A percentile compares a stretch with the other conserved stretches of the same genome.
phyloP scores from a whole-genome alignment of 2,797 vertebrate species.

The Poecile montanus region DNA sequence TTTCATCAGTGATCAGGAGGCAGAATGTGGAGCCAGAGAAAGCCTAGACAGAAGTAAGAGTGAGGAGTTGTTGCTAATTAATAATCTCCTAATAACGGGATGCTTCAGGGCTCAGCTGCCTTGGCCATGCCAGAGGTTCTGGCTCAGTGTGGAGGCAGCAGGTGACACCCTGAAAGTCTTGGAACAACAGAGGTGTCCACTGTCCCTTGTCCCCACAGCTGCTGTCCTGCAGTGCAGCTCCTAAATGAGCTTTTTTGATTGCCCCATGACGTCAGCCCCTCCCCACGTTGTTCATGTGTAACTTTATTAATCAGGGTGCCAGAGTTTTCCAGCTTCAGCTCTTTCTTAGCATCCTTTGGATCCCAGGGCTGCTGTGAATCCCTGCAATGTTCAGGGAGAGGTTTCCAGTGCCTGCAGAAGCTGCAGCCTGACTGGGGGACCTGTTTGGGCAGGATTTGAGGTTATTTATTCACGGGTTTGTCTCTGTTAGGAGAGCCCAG shows the following conservation, averaged over 20 bases:
- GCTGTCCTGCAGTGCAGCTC: not conserved
- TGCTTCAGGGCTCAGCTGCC: not conserved
- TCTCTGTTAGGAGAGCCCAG: not conserved
- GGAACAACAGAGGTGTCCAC: not conserved
- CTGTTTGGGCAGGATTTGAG: not conserved
- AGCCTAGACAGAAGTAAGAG: not conserved
- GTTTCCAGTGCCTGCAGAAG: not conserved
- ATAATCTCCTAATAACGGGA: not conserved
- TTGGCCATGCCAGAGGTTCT: not conserved
- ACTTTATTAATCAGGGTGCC: not conserved
- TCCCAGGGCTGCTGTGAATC: not conserved
- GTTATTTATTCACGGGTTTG: not conserved
- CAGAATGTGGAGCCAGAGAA: not conserved
- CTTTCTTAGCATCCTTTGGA: not conserved
- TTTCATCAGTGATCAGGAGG: not conserved
- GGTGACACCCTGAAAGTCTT: not conserved
- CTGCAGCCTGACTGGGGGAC: not conserved
- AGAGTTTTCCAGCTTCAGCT: not conserved
- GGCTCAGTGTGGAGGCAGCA: not conserved
- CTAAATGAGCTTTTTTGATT: not conserved
- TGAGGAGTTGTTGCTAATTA: not conserved
- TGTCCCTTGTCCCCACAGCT: not conserved
- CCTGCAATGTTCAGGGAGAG: not conserved
- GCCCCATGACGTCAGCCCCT: not conserved
- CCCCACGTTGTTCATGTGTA: not conserved